Conservation (phyloP, 2,888 invertebrate species). For the Parnassius glacialis region DNA sequence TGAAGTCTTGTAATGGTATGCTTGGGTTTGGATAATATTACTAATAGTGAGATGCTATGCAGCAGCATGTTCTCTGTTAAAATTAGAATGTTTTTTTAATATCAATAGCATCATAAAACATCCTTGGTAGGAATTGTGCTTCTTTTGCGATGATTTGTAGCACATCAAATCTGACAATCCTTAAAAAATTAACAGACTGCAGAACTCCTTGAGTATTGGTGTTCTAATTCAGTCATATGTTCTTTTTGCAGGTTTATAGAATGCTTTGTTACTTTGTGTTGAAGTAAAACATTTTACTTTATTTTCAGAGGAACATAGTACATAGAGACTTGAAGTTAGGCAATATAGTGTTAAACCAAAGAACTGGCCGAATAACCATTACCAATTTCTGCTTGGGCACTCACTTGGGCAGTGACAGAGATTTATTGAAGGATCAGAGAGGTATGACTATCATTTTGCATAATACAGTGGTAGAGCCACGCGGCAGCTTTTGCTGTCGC, state of each 20-base stretch:
- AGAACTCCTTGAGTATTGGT: background rate
- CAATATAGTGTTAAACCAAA: conserved; percentile 87
- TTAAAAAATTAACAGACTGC: background rate
- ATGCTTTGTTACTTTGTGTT: too few species aligned
- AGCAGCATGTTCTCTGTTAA: too few species aligned
- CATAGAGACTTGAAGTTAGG: conserved; percentile 89
- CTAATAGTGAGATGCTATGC: too few species aligned
- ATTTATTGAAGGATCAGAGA: conserved; percentile 86
- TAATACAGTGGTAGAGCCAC: too few species aligned
- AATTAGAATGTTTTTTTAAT: too few species aligned
- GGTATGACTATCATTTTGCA: conserved; percentile 58
- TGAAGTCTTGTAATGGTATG: too few species aligned
- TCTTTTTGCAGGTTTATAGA: background rate
- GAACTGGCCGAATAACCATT: conserved; percentile 83
- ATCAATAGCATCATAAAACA: too few species aligned
- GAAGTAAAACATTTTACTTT: background rate
- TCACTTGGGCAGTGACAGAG: conserved; percentile 86
- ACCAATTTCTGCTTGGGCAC: conserved; percentile 90
- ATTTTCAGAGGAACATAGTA: conserved; percentile 85
- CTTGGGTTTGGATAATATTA: too few species aligned
- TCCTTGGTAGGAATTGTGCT: too few species aligned
- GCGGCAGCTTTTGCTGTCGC: too few species aligned
- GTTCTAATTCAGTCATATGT: background rate
- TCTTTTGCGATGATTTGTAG: too few species aligned
- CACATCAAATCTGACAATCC: too few species aligned